Percentiles rank a stretch among this genome's conserved stretches.
These are phyloP conservation scores for Periphyllus acericola DNA, from an alignment of 2,888 invertebrate species.

Conservation along the genomic window DNA sequence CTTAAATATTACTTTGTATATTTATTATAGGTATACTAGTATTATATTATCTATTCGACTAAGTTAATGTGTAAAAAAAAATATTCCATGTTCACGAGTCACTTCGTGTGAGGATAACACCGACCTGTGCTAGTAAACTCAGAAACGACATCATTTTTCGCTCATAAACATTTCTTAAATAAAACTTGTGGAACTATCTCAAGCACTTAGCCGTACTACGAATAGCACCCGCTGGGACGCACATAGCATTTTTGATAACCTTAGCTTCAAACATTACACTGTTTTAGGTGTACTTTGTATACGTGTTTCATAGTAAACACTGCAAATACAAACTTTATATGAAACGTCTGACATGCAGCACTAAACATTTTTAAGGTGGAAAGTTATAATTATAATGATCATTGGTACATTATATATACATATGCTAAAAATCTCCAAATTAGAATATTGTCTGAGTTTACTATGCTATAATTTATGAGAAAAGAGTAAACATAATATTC, in stretches of 20 bases:
- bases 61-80: neutral
- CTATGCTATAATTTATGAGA: neutral
- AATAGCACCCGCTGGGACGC: neutral
- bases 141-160: neutral
- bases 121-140: neutral
- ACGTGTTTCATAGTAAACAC: neutral
- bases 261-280: conserved; percentile 11
- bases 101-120: neutral
- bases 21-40: too few species aligned
- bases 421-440: neutral
- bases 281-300: conserved; percentile 8
- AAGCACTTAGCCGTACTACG: neutral
- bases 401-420: neutral
- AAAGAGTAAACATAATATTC: neutral
- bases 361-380: neutral
- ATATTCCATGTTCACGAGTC: neutral
- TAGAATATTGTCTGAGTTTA: neutral
- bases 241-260: neutral
- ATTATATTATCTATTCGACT: neutral
- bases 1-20: too few species aligned
- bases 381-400: neutral
- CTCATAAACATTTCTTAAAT: conserved; percentile 6
- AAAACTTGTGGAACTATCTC: conserved; percentile 31
- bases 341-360: neutral
- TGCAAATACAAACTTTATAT: neutral